Conservation (phyloP, 2,888 invertebrate species). For the Heterodera filipjevi region DNA sequence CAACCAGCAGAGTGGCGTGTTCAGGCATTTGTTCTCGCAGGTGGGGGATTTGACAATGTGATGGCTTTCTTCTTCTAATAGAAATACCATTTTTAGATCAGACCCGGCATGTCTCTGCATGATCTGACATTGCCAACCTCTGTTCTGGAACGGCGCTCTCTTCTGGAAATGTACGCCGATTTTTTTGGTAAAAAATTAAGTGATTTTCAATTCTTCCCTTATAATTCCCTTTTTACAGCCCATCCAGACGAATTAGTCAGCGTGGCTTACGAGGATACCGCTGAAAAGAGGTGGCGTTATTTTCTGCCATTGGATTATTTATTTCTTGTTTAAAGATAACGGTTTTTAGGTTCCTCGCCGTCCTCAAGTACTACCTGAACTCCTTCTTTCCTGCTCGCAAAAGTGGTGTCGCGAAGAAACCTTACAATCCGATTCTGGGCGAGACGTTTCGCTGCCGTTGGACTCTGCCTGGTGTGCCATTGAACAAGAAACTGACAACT, state of each 20-base stretch:
- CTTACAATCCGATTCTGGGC: conserved; percentile 96
- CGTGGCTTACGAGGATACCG: conserved; percentile 72
- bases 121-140: conserved; percentile 98
- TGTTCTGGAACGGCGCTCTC: conserved; percentile 91
- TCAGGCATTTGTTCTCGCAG: not conserved
- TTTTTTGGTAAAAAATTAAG: conserved; percentile 74
- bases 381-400: conserved; percentile 98
- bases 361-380: conserved; percentile 88
- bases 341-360: conserved; percentile 72
- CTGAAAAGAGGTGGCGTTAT: conserved; percentile 59
- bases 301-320: too few relatives aligned
- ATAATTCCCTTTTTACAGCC: conserved; percentile 69
- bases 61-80: not conserved
- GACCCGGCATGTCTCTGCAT: conserved; percentile 99
- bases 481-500: conserved; percentile 48
- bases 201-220: not conserved
- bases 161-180: conserved; percentile 99
- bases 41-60: not conserved
- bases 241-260: conserved; percentile 89
- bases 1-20: not conserved
- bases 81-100: conserved; percentile 71
- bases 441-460: conserved; percentile 79
- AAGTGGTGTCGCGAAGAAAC: conserved; percentile 94
- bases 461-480: conserved; percentile 49
- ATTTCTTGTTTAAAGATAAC: not conserved